Evolutionary conservation across 2,888 invertebrate species (phyloP), one percentile per base, ranked within the genome.

Genomic region (Hedychridium roseum): DNA sequence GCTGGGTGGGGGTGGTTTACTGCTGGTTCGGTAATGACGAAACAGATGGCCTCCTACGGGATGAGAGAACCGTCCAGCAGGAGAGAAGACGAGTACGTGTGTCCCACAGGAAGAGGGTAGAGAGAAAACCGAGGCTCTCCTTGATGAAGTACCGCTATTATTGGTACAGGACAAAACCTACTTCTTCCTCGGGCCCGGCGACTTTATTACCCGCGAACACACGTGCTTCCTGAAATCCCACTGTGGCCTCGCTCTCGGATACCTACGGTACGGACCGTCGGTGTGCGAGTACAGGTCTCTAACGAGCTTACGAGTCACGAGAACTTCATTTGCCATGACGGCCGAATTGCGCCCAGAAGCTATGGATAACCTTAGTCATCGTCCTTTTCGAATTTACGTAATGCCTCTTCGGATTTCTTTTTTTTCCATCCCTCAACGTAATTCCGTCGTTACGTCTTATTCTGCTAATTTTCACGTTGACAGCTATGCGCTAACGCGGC

Each of bases 81-180:
- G 40, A 26, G 32, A 35, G 44, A 39, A 39, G 50, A 34, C 39
- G 45, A 53, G 57, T 53, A 50, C 51, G 51, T 52, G 62, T 58
- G 70, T 74, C 73, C 70, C 70, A 66, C 64, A 71, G 72, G 71
- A 74, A 64, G 66, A 63, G 57, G 56, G 60, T 52, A 56, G 50
- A 56, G 46, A 52, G 56, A 54, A 53, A 35, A 55, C 51, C 46
- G 50, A 56, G 63, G 61, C 50, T 43, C 59, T 57, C 66, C 71
- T 73, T 78, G 78, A 78, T 78, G 76, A 78, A 78, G 77, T 77
- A 72, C 65, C 55, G 66, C 73, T 73, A 76, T 78, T 77, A 78
- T 77, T 75, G 73, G 73, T 66, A 66, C 71, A 68, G 71, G 74
- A 76, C 75, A 74, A 76, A 75, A 74, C 74, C 73, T 66, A 70